Conservation (phyloP, 2,113 vertebrate genomes). For the Pterocles orientalis region DNA sequence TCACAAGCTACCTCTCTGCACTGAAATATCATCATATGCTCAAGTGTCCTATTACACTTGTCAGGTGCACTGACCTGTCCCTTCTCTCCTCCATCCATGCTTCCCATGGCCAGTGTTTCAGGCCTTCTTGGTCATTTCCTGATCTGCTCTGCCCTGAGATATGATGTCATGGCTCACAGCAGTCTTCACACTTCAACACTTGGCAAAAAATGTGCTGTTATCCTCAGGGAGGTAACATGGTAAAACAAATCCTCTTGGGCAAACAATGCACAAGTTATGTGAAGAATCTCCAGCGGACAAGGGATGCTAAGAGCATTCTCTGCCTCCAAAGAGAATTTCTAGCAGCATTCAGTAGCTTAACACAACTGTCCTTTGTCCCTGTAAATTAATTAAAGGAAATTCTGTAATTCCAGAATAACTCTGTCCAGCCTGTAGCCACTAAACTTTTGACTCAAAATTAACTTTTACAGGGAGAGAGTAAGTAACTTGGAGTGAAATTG, state of each 20-base stretch:
- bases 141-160: background rate
- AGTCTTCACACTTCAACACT: slow-evolving; percentile 29
- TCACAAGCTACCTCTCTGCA: background rate
- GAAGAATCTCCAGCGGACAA: slow-evolving; percentile 53
- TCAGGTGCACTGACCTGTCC: slow-evolving; percentile 36
- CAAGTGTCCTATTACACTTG: slow-evolving; percentile 13
- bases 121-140: background rate
- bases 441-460: background rate
- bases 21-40: slow-evolving; percentile 33
- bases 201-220: background rate
- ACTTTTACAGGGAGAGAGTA: background rate
- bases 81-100: slow-evolving; percentile 36
- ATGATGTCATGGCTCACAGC: slow-evolving; percentile 49
- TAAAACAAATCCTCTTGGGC: slow-evolving; percentile 44
- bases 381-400: background rate
- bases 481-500: background rate
- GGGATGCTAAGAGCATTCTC: background rate
- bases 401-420: background rate
- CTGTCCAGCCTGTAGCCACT: background rate
- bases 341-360: background rate
- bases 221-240: slow-evolving; percentile 38
- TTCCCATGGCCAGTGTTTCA: background rate
- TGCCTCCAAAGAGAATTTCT: background rate
- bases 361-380: background rate
- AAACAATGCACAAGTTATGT: slow-evolving; percentile 19